phyloP scores from a whole-genome alignment of 1,140 invertebrate species.

The Leguminivora glycinivorella region DNA sequence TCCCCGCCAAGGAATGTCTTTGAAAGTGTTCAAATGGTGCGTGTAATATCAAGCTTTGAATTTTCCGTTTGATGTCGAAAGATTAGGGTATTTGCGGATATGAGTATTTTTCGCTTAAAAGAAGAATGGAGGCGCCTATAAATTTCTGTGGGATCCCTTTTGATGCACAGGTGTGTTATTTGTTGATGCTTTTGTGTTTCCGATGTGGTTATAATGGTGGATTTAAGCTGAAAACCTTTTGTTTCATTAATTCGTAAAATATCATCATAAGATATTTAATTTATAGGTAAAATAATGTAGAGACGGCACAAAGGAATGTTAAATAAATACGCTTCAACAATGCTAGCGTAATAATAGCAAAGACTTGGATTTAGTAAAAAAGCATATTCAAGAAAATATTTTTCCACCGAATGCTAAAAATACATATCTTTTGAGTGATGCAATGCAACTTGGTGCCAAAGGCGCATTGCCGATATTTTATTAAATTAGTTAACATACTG shows the following conservation, averaged over 20 bases:
- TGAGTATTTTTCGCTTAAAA: slow-evolving; percentile 69
- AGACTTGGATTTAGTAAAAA: too few species aligned
- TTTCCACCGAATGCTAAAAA: too few species aligned
- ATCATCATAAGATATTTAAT: too few species aligned
- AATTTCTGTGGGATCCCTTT: slow-evolving; percentile 51
- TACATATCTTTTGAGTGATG: too few species aligned
- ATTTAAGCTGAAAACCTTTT: not conserved
- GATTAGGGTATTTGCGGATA: slow-evolving; percentile 67
- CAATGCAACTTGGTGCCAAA: too few species aligned
- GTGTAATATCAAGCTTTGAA: slow-evolving; percentile 73
- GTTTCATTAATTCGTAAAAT: not conserved
- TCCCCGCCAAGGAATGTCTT: slow-evolving; percentile 70
- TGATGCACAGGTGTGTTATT: slow-evolving; percentile 47
- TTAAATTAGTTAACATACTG: too few species aligned
- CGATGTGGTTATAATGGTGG: slow-evolving; percentile 32
- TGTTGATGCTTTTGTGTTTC: slow-evolving; percentile 42
- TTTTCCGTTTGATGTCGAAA: slow-evolving; percentile 69
- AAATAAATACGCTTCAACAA: too few species aligned
- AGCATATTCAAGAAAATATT: too few species aligned
- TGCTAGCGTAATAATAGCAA: too few species aligned
- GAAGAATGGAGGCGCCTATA: slow-evolving; percentile 60
- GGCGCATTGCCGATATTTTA: too few species aligned
- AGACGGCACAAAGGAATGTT: too few species aligned
- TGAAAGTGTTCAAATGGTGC: slow-evolving; percentile 76
- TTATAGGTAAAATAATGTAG: too few species aligned